Base-by-base conservation (phyloP, 2,888 invertebrate genomes). In the Cephus spinipes region DNA sequence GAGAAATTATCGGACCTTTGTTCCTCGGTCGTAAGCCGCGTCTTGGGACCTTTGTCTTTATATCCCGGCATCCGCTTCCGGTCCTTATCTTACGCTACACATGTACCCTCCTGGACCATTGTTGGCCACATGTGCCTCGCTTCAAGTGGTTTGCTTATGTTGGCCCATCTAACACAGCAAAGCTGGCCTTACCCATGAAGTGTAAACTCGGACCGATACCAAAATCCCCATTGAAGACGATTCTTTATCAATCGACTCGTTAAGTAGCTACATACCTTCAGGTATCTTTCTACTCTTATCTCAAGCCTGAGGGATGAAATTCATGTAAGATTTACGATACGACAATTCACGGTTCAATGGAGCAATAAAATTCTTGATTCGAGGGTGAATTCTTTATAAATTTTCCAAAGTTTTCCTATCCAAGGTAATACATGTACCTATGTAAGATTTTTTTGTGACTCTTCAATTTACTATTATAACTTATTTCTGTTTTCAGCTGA, bases 51-150 rank as follows among this genome's bases (percentile, higher is more conserved):
- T 87, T 87, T 88, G 87, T 87, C 83, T 87, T 82, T 82, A 77
- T 77, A 79, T 81, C 79, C 81, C 68, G 79, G 82, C 88, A 89
- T 90, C 90, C 89, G 88, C 85, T 89, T 90, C 89, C 89, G 89
- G 88, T 84, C 81, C 85, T 89, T 89, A 88, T 89, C 88, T 88
- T 83, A 82, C 81, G 83, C 88, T 87, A 87, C 88, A 88, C 83
- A 83, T 87, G 85, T 82, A 81, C 83, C 76, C 76, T 71, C 80
- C 76, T 79, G 76, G 74, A 76, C 83, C 83, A 88, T 88, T 88
- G 88, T 87, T 85, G 86, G 83, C 85, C 87, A 87, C 88, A 87
- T 88, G 88, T 88, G 87, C 81, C 79, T 81, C 81, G 81, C 81
- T 81, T 82, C 83, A 76, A 82, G 82, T 81, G 83, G 86, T 87